Percentiles rank a stretch among this genome's conserved stretches.
Conservation (phyloP, 2,113 vertebrate genomes). For the Syrrhaptes paradoxus region DNA sequence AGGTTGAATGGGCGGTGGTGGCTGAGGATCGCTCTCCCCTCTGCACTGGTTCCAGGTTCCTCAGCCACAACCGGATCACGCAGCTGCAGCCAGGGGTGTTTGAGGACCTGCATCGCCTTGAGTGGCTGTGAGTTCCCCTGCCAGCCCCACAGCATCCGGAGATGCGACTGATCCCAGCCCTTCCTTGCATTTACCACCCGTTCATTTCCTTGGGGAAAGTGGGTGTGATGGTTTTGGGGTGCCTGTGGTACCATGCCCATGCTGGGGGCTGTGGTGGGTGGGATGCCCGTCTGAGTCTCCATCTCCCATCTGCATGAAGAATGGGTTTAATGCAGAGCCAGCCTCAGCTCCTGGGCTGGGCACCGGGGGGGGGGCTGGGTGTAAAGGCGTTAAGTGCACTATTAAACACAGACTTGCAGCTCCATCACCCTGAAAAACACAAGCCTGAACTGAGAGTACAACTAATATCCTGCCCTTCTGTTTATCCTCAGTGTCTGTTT, state of each 20-base stretch:
- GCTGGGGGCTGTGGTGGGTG: accelerated
- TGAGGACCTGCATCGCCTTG: slow-evolving; percentile 56
- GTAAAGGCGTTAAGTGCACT: background rate
- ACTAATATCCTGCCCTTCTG: background rate
- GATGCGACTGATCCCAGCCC: background rate
- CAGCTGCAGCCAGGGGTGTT: slow-evolving; percentile 63
- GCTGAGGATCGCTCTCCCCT: background rate
- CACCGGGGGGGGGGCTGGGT: accelerated
- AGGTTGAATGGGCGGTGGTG: accelerated
- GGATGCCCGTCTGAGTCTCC: background rate
- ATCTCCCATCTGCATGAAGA: background rate
- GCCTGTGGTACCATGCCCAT: accelerated
- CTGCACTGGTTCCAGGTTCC: slow-evolving; percentile 37
- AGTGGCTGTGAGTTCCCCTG: slow-evolving; percentile 68
- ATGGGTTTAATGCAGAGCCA: background rate
- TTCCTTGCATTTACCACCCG: background rate
- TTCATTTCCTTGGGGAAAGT: too few relatives aligned
- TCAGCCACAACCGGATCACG: slow-evolving; percentile 66
- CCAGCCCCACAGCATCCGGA: background rate
- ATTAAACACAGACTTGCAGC: background rate
- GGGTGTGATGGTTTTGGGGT: background rate
- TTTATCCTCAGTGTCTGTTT: background rate
- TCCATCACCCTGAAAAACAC: background rate
- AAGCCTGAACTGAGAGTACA: background rate
- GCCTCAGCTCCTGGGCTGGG: background rate